Base-by-base conservation (phyloP, 2,888 invertebrate species). In the Entomobrya proxima region DNA sequence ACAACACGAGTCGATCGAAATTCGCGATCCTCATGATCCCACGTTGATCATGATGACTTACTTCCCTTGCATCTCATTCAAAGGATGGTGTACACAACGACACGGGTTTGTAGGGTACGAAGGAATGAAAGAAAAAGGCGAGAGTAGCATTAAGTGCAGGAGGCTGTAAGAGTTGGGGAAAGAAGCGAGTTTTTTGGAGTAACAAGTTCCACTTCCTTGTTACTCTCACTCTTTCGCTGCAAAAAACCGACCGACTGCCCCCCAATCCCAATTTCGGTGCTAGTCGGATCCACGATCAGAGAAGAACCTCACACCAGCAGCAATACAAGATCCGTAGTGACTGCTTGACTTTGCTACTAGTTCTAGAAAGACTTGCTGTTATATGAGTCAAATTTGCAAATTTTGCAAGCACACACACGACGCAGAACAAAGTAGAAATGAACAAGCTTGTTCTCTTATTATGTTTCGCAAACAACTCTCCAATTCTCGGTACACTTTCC, bases 31-130 rank as follows among this genome's bases (percentile, higher is more conserved):
- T 55, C 55, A 55, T 55, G 55, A 55, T 55, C 55, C 24, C 55
- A 55, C 55, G 27, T 5, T 55, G 55, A 55, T 55, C 6, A 55
- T 52, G 21, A 18, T 52, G 21, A 52, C 2, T 27, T 24, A 24
- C 6, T 24, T 21, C 55, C 21, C 50, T 18, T 50, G 18, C 24
- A 24, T 24, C 24, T 15, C n/a, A n/a, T n/a, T 0, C 7, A 35
- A n/a, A 35, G 6, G 58, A 15, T 15, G 9, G n/a, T 35, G 61
- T 61, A 61, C 61, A 61, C 61, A 61, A 32, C 35, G 61, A 61
- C 61, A 61, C 61, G 61, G 35, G 61, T 61, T 32, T 61, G 18
- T 61, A 61, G 61, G 61, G 61, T 61, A 61, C 61, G 61, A 61
- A 35, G 35, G 9, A 61, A 18, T 32, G 35, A 32, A 35, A 3